Percentiles rank a stretch among this genome's conserved stretches.
These are phyloP conservation scores for Orussus abietinus DNA, from an alignment of 1,140 invertebrate genomes.

Conservation along the genomic window DNA sequence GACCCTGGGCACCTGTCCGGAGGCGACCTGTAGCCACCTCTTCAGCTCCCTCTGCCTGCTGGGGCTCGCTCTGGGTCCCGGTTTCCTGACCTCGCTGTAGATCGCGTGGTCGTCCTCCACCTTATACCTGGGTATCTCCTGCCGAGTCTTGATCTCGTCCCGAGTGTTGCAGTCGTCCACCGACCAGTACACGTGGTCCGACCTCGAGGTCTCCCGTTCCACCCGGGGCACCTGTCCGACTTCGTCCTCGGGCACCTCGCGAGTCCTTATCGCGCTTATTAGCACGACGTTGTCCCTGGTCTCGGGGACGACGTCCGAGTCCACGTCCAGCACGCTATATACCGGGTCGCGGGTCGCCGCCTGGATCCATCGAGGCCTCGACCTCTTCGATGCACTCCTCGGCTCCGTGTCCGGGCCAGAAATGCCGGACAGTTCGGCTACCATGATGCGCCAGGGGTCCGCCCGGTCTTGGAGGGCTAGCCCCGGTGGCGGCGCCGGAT, in stretches of 20 bases:
- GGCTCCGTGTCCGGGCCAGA: slow-evolving; percentile 17
- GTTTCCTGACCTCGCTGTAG: slow-evolving; percentile 39
- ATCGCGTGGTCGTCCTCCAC: slow-evolving; percentile 25
- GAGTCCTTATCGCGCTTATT: not conserved
- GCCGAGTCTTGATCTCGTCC: no score
- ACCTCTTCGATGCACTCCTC: slow-evolving; percentile 12
- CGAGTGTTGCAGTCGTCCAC: no score
- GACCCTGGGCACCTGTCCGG: slow-evolving; percentile 13
- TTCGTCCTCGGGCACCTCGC: not conserved
- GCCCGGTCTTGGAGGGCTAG: slow-evolving; percentile 1
- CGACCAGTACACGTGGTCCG: no score
- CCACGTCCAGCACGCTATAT: slow-evolving; percentile 32
- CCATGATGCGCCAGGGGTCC: slow-evolving; percentile 26
- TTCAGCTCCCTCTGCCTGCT: slow-evolving; percentile 24
- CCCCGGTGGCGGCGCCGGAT: slow-evolving; percentile 25
- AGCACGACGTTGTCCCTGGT: no score
- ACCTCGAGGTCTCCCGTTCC: slow-evolving; percentile 1
- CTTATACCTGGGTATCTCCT: not conserved
- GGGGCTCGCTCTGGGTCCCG: slow-evolving; percentile 10
- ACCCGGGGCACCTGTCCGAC: not conserved
- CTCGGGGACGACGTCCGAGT: no score
- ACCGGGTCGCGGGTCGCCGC: slow-evolving; percentile 32
- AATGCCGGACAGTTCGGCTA: slow-evolving; percentile 35
- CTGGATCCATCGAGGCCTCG: slow-evolving; percentile 33
- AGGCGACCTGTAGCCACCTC: slow-evolving; percentile 27